phyloP scores from a whole-genome alignment of 2,113 vertebrate species.

The Anguilla rostrata region DNA sequence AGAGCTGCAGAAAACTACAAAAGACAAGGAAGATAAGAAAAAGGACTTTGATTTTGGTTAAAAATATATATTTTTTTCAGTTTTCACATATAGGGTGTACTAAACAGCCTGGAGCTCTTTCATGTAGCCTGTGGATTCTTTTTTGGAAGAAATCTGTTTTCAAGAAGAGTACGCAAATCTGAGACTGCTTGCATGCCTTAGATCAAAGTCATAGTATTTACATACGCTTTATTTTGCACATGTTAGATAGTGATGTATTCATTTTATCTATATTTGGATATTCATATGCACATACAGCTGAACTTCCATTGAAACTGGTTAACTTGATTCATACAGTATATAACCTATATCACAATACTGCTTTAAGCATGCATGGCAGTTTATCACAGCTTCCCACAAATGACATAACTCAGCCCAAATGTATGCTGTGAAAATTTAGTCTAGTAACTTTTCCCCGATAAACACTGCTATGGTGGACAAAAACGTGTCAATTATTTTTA shows the following conservation, averaged over 20 bases:
- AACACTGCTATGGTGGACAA: no score
- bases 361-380: neutral
- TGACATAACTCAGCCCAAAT: neutral
- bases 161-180: neutral
- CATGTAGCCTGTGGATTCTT: neutral
- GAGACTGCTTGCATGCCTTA: neutral
- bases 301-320: neutral
- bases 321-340: neutral
- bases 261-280: neutral
- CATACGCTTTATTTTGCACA: neutral
- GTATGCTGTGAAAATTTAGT: no score
- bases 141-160: neutral
- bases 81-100: neutral
- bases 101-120: neutral
- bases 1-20: neutral
- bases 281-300: neutral
- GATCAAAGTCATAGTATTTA: neutral
- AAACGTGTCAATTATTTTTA: no score
- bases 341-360: neutral
- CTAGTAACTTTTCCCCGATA: no score
- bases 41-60: slow-evolving; percentile 4
- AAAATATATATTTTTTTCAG: neutral
- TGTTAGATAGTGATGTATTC: neutral
- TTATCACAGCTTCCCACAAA: neutral
- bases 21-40: slow-evolving; percentile 9